Percentiles rank a stretch among this genome's conserved stretches.
phyloP scores from a whole-genome alignment of 1,140 invertebrate species.

The Anthonomus grandis region DNA sequence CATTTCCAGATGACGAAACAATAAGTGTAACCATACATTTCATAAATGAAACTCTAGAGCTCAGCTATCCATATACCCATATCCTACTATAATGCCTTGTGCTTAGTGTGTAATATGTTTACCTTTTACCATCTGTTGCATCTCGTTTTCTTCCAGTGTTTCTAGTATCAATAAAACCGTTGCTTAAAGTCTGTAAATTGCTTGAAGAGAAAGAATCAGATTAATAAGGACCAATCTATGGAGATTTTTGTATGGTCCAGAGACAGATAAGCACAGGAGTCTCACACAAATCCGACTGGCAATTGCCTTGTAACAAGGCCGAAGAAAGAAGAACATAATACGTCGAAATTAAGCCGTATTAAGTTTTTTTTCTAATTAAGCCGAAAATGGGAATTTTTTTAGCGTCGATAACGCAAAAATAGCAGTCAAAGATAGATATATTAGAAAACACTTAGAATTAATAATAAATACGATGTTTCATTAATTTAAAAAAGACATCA shows the following conservation, averaged over 20 bases:
- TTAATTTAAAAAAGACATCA: no score
- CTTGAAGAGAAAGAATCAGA: neutral
- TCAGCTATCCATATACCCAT: no score
- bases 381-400: no score
- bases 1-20: neutral
- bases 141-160: neutral
- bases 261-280: neutral
- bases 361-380: no score
- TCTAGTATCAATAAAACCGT: neutral
- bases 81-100: no score
- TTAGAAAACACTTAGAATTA: no score
- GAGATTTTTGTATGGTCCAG: neutral
- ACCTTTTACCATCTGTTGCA: neutral
- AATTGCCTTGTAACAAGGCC: neutral
- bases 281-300: neutral
- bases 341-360: no score
- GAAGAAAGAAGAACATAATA: no score
- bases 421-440: no score
- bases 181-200: neutral
- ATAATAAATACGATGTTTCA: no score
- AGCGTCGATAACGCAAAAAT: no score
- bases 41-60: constrained; percentile 1
- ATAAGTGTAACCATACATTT: neutral
- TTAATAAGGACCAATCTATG: neutral
- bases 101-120: no score